Evolutionary conservation across 2,797 vertebrate species (phyloP).

Genomic region (Simalia tracyae): DNA sequence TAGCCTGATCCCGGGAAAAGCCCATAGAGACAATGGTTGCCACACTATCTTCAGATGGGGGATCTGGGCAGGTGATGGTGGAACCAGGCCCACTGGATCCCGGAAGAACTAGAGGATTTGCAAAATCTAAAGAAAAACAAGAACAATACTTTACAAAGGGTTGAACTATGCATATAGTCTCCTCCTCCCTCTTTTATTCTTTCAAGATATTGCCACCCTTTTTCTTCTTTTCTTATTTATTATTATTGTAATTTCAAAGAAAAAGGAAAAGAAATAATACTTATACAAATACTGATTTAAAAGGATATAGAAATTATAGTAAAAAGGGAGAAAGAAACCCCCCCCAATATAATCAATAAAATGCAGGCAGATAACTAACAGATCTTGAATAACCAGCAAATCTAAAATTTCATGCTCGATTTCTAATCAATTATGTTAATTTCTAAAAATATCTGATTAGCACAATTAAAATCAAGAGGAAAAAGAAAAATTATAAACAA

Average conservation of each 20-base stretch:
- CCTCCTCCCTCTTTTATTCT: background rate
- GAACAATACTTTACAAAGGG: conserved; percentile 26
- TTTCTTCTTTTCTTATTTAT: background rate
- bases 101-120: conserved; percentile 90
- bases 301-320: background rate
- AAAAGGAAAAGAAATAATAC: background rate
- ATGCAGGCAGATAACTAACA: background rate
- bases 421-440: background rate
- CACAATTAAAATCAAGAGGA: background rate
- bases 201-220: conserved; percentile 19
- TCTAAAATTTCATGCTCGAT: background rate
- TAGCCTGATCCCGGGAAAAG: conserved; percentile 96
- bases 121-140: conserved; percentile 82
- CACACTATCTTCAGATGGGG: conserved; percentile 91
- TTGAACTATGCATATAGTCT: background rate
- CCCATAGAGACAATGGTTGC: conserved; percentile 98
- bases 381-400: background rate
- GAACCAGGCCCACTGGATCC: conserved; percentile 87
- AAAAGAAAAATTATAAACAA: background rate
- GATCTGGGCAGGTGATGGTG: conserved; percentile 73
- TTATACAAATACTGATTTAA: background rate
- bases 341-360: background rate
- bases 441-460: background rate
- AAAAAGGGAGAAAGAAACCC: background rate
- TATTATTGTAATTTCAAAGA: background rate